Conservation (phyloP, 1,140 invertebrate genomes). For the Tetramorium parvispinum region DNA sequence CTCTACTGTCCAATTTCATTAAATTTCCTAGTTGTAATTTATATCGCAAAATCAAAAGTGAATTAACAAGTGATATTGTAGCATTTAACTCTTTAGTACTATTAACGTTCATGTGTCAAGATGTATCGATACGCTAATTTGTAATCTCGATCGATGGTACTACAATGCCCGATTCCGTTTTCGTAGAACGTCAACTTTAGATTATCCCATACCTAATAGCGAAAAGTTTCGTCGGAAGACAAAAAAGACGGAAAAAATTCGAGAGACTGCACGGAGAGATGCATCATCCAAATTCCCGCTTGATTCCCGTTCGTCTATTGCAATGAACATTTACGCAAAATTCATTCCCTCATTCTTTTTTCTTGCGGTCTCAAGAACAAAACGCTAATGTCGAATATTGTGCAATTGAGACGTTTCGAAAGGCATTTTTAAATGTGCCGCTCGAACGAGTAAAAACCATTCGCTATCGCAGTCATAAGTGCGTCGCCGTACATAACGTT, state of each 20-base stretch:
- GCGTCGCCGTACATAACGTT: not conserved
- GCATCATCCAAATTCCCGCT: too few relatives aligned
- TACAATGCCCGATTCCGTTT: not conserved
- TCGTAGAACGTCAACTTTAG: not conserved
- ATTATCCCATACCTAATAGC: not conserved
- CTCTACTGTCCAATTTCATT: not conserved
- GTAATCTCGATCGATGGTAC: not conserved
- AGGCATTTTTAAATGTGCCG: not conserved
- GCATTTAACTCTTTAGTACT: not conserved
- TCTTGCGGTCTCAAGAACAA: not conserved
- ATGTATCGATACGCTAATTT: not conserved
- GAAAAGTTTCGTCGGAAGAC: not conserved
- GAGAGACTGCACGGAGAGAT: not conserved
- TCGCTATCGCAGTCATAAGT: not conserved
- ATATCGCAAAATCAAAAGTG: not conserved
- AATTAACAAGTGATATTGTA: conserved; percentile 10
- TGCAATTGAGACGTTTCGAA: not conserved
- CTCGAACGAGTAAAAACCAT: not conserved
- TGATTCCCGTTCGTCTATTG: not conserved
- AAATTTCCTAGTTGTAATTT: not conserved
- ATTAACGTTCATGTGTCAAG: not conserved
- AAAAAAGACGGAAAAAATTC: conserved; percentile 2
- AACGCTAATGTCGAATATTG: not conserved
- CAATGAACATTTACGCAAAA: not conserved
- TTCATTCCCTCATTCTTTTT: not conserved